Percentiles rank a stretch among this genome's conserved stretches.
phyloP scores from a whole-genome alignment of 2,797 vertebrate species.

The Anniella stebbinsi region DNA sequence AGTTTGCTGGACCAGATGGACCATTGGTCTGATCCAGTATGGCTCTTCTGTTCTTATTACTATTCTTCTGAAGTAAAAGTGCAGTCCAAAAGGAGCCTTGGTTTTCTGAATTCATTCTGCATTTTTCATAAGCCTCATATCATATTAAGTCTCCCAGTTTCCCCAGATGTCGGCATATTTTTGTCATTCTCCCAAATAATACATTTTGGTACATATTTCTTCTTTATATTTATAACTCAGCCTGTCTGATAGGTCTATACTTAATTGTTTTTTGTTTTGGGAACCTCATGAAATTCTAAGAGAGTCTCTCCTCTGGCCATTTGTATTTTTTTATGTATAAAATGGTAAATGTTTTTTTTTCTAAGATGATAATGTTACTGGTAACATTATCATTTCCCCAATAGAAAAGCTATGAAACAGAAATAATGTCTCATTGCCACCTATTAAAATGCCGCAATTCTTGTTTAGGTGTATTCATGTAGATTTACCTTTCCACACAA shows the following conservation, averaged over 20 bases:
- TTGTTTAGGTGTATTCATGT: conserved; percentile 68
- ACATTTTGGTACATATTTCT: background rate
- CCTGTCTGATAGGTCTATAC: too few species aligned
- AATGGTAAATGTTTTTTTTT: conserved; percentile 28
- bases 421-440: conserved; percentile 67
- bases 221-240: background rate
- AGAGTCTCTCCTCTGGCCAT: background rate
- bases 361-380: conserved; percentile 48
- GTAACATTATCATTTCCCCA: conserved; percentile 48
- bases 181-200: background rate
- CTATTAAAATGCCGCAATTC: conserved; percentile 69
- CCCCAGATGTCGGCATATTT: background rate
- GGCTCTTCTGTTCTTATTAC: background rate
- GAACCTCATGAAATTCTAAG: background rate
- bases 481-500: conserved; percentile 66
- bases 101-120: background rate
- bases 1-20: too few species aligned
- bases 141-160: background rate
- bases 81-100: too few species aligned
- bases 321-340: background rate
- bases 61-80: background rate
- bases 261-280: too few species aligned
- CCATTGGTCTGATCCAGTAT: too few species aligned
- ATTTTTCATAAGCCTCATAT: background rate
- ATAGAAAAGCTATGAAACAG: conserved; percentile 57